Conservation (phyloP, 2,888 invertebrate genomes). For the Thymelicus sylvestris region DNA sequence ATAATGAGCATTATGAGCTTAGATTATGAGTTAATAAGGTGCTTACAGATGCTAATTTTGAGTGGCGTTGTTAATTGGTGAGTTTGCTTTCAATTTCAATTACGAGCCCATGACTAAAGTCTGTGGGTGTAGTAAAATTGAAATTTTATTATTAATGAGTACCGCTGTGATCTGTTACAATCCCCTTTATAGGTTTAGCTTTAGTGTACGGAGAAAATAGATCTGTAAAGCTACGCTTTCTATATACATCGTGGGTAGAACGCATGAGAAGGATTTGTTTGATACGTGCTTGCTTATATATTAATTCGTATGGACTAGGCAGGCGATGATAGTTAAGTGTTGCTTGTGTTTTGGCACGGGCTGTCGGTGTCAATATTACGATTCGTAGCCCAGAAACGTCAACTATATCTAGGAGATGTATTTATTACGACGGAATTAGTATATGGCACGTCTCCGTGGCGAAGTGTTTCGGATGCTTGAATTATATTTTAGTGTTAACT, state of each 20-base stretch:
- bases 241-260: background rate
- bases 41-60: conserved; percentile 1
- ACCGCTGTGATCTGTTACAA: background rate
- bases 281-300: conserved; percentile 8
- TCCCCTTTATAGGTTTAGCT: background rate
- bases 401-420: conserved; percentile 69
- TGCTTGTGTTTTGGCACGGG: conserved; percentile 70
- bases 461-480: conserved; percentile 55
- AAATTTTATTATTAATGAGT: conserved; percentile 6
- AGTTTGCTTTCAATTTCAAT: conserved; percentile 6
- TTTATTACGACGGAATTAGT: conserved; percentile 78
- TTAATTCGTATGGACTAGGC: conserved; percentile 14
- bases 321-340: conserved; percentile 24
- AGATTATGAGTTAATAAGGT: conserved; percentile 5
- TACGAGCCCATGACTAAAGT: background rate
- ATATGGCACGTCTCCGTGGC: conserved; percentile 65
- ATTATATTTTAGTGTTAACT: conserved; percentile 1
- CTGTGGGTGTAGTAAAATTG: background rate
- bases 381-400: conserved; percentile 79
- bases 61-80: background rate
- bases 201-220: background rate
- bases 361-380: conserved; percentile 75
- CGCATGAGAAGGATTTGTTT: background rate
- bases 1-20: background rate
- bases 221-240: background rate